These are phyloP conservation scores for Echeneis naucrates DNA, from an alignment of 2,797 vertebrate genomes.

Conservation along the genomic window DNA sequence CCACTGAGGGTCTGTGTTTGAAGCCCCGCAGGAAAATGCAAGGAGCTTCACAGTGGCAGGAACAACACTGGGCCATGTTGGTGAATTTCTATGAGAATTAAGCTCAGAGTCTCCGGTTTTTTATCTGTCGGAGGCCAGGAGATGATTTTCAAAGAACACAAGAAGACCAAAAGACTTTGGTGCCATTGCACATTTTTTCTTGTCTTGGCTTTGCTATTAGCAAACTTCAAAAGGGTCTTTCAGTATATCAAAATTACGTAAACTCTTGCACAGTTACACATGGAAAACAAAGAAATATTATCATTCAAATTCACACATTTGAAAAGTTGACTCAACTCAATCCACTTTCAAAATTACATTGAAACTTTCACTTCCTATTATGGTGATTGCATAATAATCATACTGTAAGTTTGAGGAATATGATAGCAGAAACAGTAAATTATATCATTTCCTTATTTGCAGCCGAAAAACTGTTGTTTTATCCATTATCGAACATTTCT, in stretches of 20 bases:
- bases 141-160: slow-evolving; percentile 10
- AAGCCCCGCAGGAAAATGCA: slow-evolving; percentile 22
- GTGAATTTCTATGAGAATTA: slow-evolving; percentile 18
- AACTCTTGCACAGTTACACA: not conserved
- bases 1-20: slow-evolving; percentile 44
- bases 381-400: not conserved
- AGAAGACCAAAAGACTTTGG: slow-evolving; percentile 11
- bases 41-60: slow-evolving; percentile 26
- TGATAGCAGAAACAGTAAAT: not conserved
- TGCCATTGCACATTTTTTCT: not conserved
- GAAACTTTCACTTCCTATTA: not conserved
- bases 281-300: slow-evolving; percentile 2
- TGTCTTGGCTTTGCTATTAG: not conserved
- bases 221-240: not conserved
- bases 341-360: not conserved
- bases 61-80: slow-evolving; percentile 28
- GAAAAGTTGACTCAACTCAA: not conserved
- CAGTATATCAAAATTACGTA: not conserved
- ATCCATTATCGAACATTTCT: not conserved
- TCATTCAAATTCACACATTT: not conserved
- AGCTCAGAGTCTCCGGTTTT: slow-evolving; percentile 24
- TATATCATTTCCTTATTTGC: not conserved
- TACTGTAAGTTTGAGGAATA: slow-evolving; percentile 2
- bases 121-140: slow-evolving; percentile 30
- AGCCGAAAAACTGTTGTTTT: not conserved